Evolutionary conservation across 2,797 vertebrate genomes (phyloP), one percentile per base, ranked within the genome.

Genomic region (Allobates femoralis): DNA sequence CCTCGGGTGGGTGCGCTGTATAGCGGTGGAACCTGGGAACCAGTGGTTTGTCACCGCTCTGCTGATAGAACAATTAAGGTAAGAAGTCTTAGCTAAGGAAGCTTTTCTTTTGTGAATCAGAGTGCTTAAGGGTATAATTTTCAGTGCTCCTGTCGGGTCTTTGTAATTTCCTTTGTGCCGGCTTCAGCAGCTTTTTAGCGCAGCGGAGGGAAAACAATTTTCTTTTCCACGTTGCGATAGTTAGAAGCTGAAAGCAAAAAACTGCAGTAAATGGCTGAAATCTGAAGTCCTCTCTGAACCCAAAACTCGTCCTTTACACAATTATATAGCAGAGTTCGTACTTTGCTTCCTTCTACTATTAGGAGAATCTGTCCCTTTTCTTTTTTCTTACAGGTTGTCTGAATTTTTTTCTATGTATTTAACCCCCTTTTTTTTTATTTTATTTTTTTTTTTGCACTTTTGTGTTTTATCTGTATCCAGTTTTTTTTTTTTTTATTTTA

Each of bases 1-100:
- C 88, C 94, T 99, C 3, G 98, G 98, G 80, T 99, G 98, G 98
- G 98, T 99, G 89, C 95, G 98, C 60, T 98, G 96, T 83, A 97
- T 99, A 82, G 98, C 97, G 18, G 98, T 99, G 89, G 98, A 99
- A 90, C 98, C 98, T 53, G 98, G 98, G 55, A 99, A 99, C 91
- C 96, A 99, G 92, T 99, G 98, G 98, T 99, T 99, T 93, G 98
- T 99, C 86, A 99, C 98, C 34, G 98, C 21, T 99, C 98, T 69
- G 98, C 97, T 85, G 98, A 99, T 90, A 95, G 98, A 93, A 99
- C 98, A 64, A 99, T 99, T 92, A 99, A 99, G 96, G 98, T 97
- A 90, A 94, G 90, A 51, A 69, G 80, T 1, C 73, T 66, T 73
- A 21, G 32, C 53, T 51, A 11, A 15, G 37, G 55, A 64, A 51